These are phyloP conservation scores for Bruchidius siliquastri DNA, from an alignment of 2,888 invertebrate genomes.

Conservation along the genomic window DNA sequence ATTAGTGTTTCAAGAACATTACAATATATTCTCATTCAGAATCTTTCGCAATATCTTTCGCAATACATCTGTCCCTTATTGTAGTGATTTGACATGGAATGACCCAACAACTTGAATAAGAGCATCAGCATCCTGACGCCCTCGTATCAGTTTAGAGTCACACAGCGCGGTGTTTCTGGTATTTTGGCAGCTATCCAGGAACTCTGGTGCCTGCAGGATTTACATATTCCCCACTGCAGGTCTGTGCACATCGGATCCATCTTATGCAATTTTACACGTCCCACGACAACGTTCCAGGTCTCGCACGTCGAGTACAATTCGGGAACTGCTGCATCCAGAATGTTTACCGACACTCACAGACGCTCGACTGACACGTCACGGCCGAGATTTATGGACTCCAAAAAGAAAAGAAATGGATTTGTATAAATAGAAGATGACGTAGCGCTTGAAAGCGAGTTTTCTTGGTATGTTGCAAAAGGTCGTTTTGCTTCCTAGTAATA, in stretches of 20 bases:
- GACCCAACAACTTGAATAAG: no score
- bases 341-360: neutral
- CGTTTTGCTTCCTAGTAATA: neutral
- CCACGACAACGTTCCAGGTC: neutral
- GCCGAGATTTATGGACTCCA: neutral
- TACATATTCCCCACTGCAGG: neutral
- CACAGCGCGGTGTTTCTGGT: neutral
- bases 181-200: neutral
- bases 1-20: no score
- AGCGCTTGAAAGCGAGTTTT: neutral
- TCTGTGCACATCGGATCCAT: neutral
- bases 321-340: neutral
- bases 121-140: no score
- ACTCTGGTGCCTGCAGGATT: neutral
- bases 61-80: no score
- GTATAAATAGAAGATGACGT: neutral
- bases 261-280: neutral
- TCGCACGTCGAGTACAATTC: neutral
- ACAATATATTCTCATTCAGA: no score
- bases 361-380: neutral
- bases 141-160: no score
- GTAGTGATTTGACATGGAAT: no score
- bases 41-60: no score
- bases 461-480: neutral
- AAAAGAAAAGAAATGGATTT: neutral